Evolutionary conservation across 2,797 vertebrate species (phyloP).

Genomic region (Smutsia temminckii): DNA sequence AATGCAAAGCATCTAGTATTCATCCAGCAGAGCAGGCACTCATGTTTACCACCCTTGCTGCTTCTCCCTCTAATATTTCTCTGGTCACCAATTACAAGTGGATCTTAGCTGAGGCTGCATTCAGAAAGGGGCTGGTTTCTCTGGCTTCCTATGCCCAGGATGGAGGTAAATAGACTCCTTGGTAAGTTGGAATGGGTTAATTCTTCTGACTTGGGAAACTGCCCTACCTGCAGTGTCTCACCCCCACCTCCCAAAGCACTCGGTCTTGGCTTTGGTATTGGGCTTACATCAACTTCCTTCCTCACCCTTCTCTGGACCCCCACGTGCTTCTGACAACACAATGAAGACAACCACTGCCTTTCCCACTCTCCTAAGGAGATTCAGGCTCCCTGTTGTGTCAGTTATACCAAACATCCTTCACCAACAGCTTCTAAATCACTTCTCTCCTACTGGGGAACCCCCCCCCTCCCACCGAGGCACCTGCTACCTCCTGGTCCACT

Average conservation of each 20-base stretch:
- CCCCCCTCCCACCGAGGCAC: not conserved
- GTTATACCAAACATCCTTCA: not conserved
- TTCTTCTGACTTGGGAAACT: not conserved
- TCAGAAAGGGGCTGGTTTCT: not conserved
- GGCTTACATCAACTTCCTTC: not conserved
- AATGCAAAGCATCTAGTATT: not conserved
- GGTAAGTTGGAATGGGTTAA: not conserved
- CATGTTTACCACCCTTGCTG: not conserved
- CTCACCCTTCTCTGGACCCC: not conserved
- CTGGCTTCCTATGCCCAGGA: not conserved
- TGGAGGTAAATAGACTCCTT: not conserved
- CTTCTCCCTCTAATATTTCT: not conserved
- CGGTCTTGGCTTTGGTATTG: not conserved
- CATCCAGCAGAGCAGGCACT: not conserved
- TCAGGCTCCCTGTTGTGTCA: not conserved
- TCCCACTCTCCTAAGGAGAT: not conserved
- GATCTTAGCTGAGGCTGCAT: not conserved
- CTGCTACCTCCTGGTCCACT: not conserved
- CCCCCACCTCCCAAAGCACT: not conserved
- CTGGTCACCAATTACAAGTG: not conserved
- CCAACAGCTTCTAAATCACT: not conserved
- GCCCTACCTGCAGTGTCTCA: not conserved
- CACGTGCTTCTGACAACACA: not conserved
- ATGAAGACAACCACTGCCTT: not conserved
- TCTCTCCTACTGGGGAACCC: not conserved